phyloP scores from a whole-genome alignment of 2,113 vertebrate species.

The Petaurus breviceps region DNA sequence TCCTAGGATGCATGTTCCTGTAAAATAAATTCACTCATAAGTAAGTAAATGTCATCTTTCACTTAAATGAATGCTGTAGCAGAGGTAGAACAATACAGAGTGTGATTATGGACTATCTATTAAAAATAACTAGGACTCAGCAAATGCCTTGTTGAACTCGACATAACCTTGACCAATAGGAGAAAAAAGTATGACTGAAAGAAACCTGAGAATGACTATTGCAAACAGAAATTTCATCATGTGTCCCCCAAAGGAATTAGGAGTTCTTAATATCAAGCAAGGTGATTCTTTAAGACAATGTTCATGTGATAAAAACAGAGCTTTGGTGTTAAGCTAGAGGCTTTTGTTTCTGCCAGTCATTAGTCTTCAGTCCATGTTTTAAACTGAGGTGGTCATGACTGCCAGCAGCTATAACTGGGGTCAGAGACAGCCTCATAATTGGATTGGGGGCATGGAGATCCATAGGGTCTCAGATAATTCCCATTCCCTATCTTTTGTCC shows the following conservation, averaged over 20 bases:
- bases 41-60: conserved; percentile 2
- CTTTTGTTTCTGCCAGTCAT: background rate
- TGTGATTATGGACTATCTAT: conserved; percentile 5
- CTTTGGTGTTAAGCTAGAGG: background rate
- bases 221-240: conserved; percentile 37
- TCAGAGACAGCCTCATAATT: background rate
- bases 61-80: background rate
- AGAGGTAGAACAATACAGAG: background rate
- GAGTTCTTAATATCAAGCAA: conserved; percentile 29
- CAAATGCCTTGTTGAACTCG: conserved; percentile 18
- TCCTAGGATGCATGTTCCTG: background rate
- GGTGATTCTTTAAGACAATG: conserved; percentile 14
- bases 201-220: background rate
- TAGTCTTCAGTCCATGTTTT: background rate
- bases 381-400: background rate
- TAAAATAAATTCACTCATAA: background rate
- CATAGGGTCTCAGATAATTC: background rate
- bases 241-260: conserved; percentile 26
- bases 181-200: conserved; percentile 33
- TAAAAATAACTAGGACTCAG: conserved; percentile 52
- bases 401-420: background rate
- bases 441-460: background rate
- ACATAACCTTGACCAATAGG: background rate
- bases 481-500: background rate
- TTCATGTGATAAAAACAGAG: conserved; percentile 8